Conservation (phyloP, 2,888 invertebrate genomes). For the Thelaira solivaga region DNA sequence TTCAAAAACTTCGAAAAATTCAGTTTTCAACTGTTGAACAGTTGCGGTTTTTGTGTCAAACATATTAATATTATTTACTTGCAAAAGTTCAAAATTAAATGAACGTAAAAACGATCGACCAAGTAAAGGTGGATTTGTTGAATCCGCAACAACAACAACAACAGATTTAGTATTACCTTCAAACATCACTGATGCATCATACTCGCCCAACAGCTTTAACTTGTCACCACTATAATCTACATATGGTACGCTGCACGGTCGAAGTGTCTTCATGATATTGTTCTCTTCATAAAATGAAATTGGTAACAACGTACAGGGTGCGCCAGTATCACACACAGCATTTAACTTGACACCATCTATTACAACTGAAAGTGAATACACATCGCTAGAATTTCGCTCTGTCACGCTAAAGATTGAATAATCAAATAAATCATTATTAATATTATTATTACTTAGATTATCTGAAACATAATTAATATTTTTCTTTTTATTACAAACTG, state of each 20-base stretch:
- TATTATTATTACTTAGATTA: constrained; percentile 14
- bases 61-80: too few species aligned
- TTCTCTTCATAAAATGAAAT: background rate
- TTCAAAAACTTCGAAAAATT: too few species aligned
- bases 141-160: too few species aligned
- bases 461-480: constrained; percentile 54
- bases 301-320: constrained; percentile 8
- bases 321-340: constrained; percentile 7
- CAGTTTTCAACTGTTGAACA: too few species aligned
- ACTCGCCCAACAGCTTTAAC: constrained; percentile 12
- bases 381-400: constrained; percentile 19
- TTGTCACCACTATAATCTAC: constrained; percentile 28
- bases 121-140: too few species aligned
- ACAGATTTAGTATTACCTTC: background rate
- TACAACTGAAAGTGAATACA: constrained; percentile 13
- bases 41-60: too few species aligned
- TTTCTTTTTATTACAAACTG: constrained; percentile 39
- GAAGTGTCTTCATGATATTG: background rate
- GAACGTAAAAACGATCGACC: too few species aligned
- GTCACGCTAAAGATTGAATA: constrained; percentile 35
- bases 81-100: too few species aligned
- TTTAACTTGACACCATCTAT: constrained; percentile 11
- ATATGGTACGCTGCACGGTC: constrained; percentile 12
- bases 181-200: constrained; percentile 1
- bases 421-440: constrained; percentile 22